Conservation (phyloP, 2,797 vertebrate genomes). For the Thalassophryne amazonica region DNA sequence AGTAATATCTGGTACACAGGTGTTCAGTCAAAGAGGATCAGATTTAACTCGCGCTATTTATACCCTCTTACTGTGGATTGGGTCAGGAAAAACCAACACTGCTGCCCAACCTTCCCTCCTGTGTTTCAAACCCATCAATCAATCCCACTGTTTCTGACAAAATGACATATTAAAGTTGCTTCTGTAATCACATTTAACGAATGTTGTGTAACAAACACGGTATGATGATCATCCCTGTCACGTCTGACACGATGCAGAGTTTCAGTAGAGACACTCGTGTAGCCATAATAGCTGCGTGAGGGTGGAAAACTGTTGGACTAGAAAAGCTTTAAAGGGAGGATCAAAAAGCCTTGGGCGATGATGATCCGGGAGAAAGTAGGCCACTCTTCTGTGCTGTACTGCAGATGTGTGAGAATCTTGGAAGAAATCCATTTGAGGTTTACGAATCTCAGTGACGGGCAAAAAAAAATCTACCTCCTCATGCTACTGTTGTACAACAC, state of each 20-base stretch:
- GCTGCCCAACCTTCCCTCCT: slow-evolving; percentile 40
- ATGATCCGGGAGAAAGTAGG: slow-evolving; percentile 67
- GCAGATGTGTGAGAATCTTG: slow-evolving; percentile 56
- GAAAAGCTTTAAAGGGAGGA: slow-evolving; percentile 35
- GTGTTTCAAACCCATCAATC: slow-evolving; percentile 19
- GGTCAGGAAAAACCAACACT: slow-evolving; percentile 38
- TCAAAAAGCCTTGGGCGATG: slow-evolving; percentile 44
- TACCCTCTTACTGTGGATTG: slow-evolving; percentile 66
- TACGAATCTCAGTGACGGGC: slow-evolving; percentile 27
- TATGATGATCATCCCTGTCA: background rate
- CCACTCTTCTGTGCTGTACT: slow-evolving; percentile 46
- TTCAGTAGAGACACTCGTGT: slow-evolving; percentile 4
- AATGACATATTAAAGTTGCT: slow-evolving; percentile 10
- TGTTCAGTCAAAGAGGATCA: slow-evolving; percentile 72
- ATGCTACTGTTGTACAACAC: slow-evolving; percentile 18
- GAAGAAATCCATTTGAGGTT: slow-evolving; percentile 44
- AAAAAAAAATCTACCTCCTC: slow-evolving; percentile 31
- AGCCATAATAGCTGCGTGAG: slow-evolving; percentile 7
- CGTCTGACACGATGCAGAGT: slow-evolving; percentile 14
- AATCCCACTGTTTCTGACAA: background rate
- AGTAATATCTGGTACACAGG: slow-evolving; percentile 63
- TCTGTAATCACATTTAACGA: slow-evolving; percentile 8
- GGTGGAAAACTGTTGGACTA: slow-evolving; percentile 11
- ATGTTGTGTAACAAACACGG: too few relatives aligned
- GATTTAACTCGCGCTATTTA: slow-evolving; percentile 74